phyloP scores from a whole-genome alignment of 2,888 invertebrate genomes.

The Phortica okadai region DNA sequence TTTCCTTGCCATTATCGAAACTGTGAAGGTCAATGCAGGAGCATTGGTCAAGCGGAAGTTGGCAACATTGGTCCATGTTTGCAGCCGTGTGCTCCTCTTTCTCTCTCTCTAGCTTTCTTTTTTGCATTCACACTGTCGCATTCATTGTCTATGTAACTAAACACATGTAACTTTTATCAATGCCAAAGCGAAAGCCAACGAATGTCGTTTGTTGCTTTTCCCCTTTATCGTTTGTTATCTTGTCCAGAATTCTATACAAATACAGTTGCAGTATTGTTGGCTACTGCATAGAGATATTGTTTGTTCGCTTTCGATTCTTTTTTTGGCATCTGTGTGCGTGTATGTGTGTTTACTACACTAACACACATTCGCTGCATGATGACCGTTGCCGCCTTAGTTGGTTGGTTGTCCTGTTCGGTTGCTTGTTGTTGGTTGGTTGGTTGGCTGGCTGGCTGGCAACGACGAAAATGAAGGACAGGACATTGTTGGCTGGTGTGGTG shows the following conservation, averaged over 20 bases:
- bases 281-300: too few relatives aligned
- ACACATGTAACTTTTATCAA: not conserved
- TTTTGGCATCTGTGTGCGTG: not conserved
- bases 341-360: not conserved
- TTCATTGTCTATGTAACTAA: too few relatives aligned
- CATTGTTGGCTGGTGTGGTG: too few relatives aligned
- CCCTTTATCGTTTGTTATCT: not conserved
- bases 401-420: not conserved
- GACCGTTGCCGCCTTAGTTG: conserved; percentile 37
- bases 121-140: too few relatives aligned
- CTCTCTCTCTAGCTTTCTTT: not conserved
- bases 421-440: not conserved
- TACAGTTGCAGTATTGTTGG: too few relatives aligned
- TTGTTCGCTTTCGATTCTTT: too few relatives aligned
- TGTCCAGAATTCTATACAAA: not conserved
- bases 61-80: conserved; percentile 35
- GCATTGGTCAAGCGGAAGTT: conserved; percentile 31
- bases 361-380: conserved; percentile 27
- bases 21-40: conserved; percentile 48
- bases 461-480: not conserved
- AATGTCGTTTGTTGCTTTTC: conserved; percentile 59
- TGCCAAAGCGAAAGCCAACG: conserved; percentile 24
- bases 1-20: conserved; percentile 40
- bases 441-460: not conserved
- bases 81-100: not conserved